Evolutionary conservation across 2,888 invertebrate genomes (phyloP).

Genomic region (Acanthopleura granulata): DNA sequence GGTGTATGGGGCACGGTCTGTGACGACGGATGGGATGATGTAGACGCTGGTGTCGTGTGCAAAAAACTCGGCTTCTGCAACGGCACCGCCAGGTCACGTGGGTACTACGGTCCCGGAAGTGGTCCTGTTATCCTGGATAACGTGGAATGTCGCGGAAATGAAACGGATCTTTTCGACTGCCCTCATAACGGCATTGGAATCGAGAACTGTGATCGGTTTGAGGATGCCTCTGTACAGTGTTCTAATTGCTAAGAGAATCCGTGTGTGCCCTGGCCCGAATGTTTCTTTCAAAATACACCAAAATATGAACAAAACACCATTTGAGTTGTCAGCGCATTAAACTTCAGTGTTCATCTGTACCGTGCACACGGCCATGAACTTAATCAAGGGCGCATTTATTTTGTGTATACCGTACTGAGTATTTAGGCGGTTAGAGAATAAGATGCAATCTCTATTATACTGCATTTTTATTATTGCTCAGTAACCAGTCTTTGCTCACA

Average conservation of each 20-base stretch:
- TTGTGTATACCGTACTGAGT: too few relatives aligned
- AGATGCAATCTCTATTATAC: too few relatives aligned
- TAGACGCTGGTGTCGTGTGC: background rate
- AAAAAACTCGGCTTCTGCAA: background rate
- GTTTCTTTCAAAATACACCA: too few relatives aligned
- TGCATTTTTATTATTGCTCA: too few relatives aligned
- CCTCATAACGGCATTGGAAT: slow-evolving; percentile 22
- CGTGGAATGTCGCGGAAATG: slow-evolving; percentile 75
- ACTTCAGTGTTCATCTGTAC: too few relatives aligned
- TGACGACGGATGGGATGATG: background rate
- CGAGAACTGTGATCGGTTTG: slow-evolving; percentile 26
- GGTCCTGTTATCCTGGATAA: slow-evolving; percentile 45
- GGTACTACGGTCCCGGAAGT: background rate
- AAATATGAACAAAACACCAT: too few relatives aligned
- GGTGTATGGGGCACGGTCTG: background rate
- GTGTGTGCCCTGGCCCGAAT: too few relatives aligned
- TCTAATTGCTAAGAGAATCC: background rate
- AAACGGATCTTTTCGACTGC: slow-evolving; percentile 74
- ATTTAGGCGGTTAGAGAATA: too few relatives aligned
- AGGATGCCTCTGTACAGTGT: slow-evolving; percentile 36
- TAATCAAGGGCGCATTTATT: too few relatives aligned
- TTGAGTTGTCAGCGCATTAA: too few relatives aligned
- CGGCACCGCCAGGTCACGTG: background rate
- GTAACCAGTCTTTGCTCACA: too few relatives aligned
- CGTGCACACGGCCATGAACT: too few relatives aligned